These are phyloP conservation scores for Abrostola tripartita DNA, from an alignment of 2,888 invertebrate species.

Conservation along the genomic window DNA sequence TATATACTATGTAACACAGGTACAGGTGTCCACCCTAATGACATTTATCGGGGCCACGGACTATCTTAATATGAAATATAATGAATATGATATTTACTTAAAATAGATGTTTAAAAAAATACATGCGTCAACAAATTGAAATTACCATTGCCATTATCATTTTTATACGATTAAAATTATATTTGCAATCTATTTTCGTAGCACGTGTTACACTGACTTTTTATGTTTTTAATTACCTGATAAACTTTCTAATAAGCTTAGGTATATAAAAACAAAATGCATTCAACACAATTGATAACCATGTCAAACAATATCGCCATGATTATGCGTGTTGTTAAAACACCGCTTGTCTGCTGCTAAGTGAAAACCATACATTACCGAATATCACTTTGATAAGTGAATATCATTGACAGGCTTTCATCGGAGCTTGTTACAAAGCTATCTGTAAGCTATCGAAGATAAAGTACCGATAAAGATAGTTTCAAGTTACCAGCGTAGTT, in stretches of 20 bases:
- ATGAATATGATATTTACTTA: too few species aligned
- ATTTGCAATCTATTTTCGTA: slow-evolving; percentile 1
- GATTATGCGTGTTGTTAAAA: background rate
- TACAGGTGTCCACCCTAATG: too few species aligned
- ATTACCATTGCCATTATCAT: slow-evolving; percentile 1
- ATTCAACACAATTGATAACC: too few species aligned
- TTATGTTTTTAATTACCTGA: background rate
- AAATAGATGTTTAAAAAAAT: too few species aligned
- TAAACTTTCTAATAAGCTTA: background rate
- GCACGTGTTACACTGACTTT: background rate
- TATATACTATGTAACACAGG: too few species aligned
- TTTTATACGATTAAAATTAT: slow-evolving; percentile 1
- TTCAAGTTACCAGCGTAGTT: slow-evolving; percentile 45
- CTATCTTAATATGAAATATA: too few species aligned
- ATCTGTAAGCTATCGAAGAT: slow-evolving; percentile 54
- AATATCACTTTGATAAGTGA: slow-evolving; percentile 26
- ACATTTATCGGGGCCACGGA: too few species aligned
- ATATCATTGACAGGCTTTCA: slow-evolving; percentile 51
- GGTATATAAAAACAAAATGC: too few species aligned
- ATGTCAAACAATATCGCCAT: background rate
- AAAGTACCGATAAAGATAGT: slow-evolving; percentile 53
- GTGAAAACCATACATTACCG: slow-evolving; percentile 22
- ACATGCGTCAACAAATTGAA: background rate
- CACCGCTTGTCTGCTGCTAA: slow-evolving; percentile 1
- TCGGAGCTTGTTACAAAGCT: slow-evolving; percentile 53